phyloP scores from a whole-genome alignment of 92 coral and sea anemone species.

The Zoanthus sociatus region DNA sequence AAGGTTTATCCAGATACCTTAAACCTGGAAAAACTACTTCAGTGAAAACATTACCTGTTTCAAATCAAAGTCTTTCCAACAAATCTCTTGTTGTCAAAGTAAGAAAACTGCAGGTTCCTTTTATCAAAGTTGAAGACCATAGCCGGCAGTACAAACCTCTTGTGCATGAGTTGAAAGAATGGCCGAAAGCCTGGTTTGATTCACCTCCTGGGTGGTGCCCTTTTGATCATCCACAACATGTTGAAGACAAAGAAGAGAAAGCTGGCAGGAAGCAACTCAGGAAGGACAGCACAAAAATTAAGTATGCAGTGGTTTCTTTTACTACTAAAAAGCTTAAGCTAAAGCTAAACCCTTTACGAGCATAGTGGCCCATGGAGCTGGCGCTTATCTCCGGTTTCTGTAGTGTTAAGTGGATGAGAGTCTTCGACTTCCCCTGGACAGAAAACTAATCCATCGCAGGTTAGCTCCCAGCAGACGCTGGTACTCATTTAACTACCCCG shows the following conservation, averaged over 20 bases:
- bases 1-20: conserved; percentile 69
- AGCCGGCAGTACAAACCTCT: conserved; percentile 87
- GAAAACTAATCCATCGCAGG: too few species aligned
- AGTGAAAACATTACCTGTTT: conserved; percentile 27
- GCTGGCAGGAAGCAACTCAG: conserved; percentile 51
- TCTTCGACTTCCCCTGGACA: too few species aligned
- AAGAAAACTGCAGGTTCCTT: conserved; percentile 75
- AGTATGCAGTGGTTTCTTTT: neutral
- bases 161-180: conserved; percentile 92
- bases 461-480: too few species aligned
- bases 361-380: too few species aligned
- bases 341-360: too few species aligned
- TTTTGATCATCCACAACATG: conserved; percentile 78
- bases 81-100: conserved; percentile 76
- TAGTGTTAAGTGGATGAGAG: too few species aligned
- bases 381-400: too few species aligned
- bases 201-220: conserved; percentile 83
- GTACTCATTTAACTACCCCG: too few species aligned
- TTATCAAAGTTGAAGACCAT: conserved; percentile 94
- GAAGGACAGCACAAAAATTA: conserved; percentile 14
- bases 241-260: conserved; percentile 14
- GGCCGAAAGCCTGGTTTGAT: conserved; percentile 90
- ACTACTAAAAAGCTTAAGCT: neutral
- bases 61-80: conserved; percentile 53
- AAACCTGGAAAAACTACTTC: conserved; percentile 37